phyloP scores from a whole-genome alignment of 1,140 invertebrate genomes.

The Caerostris darwini region DNA sequence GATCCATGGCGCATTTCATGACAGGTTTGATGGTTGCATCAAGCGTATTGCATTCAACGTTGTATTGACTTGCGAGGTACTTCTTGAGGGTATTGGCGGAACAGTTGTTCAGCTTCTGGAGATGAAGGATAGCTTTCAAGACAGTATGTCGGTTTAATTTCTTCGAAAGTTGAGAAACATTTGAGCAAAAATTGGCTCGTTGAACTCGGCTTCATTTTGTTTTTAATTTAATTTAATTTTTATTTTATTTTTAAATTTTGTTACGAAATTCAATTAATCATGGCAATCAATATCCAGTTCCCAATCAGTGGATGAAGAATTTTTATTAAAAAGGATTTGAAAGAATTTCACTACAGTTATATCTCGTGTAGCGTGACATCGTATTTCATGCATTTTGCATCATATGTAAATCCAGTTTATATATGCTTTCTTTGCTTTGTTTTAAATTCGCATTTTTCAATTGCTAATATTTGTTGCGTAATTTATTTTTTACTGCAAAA shows the following conservation, averaged over 20 bases:
- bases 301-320: no score
- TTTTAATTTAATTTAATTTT: neutral
- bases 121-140: neutral
- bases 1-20: neutral
- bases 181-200: neutral
- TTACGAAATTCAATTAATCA: no score
- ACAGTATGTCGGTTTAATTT: neutral
- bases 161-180: neutral
- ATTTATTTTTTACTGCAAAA: no score
- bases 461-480: no score
- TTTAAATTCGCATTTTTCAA: no score
- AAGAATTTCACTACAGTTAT: no score
- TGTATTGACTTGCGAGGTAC: neutral
- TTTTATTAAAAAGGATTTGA: no score
- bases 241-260: neutral
- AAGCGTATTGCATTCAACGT: neutral
- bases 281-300: no score
- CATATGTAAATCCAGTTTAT: no score
- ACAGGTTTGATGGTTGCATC: neutral
- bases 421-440: no score
- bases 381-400: no score
- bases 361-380: no score
- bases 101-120: neutral
- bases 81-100: neutral
- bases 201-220: neutral